Conservation (phyloP, 2,797 vertebrate species). For the Sebastes miniatus region DNA sequence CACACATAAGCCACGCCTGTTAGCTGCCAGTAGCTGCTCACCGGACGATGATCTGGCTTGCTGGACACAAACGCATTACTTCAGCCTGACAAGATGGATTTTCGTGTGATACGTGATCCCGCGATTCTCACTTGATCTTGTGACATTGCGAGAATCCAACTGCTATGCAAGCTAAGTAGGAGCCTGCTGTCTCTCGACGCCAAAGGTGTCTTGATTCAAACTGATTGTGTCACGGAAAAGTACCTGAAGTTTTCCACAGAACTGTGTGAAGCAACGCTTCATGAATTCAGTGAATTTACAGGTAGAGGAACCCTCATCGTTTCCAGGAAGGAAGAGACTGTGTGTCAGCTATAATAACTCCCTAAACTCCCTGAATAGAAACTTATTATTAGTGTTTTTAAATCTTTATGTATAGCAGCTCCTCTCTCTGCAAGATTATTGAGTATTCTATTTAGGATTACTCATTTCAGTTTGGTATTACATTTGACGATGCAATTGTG, state of each 20-base stretch:
- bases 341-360: not conserved
- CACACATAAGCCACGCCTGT: no score
- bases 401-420: not conserved
- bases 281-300: not conserved
- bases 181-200: not conserved
- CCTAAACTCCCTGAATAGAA: not conserved
- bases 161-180: not conserved
- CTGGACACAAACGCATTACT: no score
- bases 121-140: no score
- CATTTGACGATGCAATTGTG: not conserved
- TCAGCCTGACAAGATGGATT: no score
- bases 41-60: no score
- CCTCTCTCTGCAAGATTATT: not conserved
- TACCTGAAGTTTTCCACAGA: not conserved
- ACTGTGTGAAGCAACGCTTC: not conserved
- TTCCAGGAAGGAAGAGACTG: not conserved
- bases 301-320: not conserved
- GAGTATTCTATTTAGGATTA: not conserved
- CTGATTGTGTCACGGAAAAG: not conserved
- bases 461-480: not conserved
- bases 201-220: not conserved
- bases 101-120: no score
- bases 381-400: not conserved
- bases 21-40: no score
- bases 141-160: fast-evolving